These are phyloP conservation scores for Gallirallus australis DNA, from an alignment of 2,797 vertebrate species.

Conservation along the genomic window DNA sequence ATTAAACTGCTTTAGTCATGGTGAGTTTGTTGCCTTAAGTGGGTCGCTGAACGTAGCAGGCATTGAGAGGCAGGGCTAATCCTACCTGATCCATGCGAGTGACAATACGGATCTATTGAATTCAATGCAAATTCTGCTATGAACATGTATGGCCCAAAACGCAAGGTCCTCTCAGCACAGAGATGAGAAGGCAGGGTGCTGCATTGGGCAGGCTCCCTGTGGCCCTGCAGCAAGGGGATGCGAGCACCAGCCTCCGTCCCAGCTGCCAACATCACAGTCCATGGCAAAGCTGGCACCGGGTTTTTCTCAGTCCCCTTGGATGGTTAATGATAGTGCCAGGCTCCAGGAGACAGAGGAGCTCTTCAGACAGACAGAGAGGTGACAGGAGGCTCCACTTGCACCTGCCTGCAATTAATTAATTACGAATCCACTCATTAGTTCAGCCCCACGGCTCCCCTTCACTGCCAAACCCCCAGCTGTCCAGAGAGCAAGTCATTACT, in stretches of 20 bases:
- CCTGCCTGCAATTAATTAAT: constrained; percentile 78
- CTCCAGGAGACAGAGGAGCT: constrained; percentile 15
- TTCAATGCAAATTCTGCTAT: background rate
- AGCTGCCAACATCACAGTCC: background rate
- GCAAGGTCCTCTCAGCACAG: background rate
- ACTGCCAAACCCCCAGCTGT: constrained; percentile 55
- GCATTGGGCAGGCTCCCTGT: background rate
- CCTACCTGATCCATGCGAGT: constrained; percentile 4
- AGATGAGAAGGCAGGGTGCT: background rate
- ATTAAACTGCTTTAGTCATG: constrained; percentile 65
- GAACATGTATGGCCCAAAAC: background rate
- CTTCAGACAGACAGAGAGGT: constrained; percentile 58
- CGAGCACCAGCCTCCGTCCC: background rate
- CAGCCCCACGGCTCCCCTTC: constrained; percentile 43
- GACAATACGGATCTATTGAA: background rate
- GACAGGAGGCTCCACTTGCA: constrained; percentile 30
- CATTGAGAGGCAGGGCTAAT: constrained; percentile 24
- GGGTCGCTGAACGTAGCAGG: constrained; percentile 33
- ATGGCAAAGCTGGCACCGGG: background rate
- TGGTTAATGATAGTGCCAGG: constrained; percentile 39
- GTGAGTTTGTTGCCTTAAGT: constrained; percentile 54
- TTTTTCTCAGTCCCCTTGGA: constrained; percentile 39
- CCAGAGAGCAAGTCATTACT: constrained; percentile 54
- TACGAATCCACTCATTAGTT: constrained; percentile 74
- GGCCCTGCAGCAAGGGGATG: background rate